Base-by-base conservation (phyloP, 2,113 vertebrate genomes). In the Corydoras maculifer region DNA sequence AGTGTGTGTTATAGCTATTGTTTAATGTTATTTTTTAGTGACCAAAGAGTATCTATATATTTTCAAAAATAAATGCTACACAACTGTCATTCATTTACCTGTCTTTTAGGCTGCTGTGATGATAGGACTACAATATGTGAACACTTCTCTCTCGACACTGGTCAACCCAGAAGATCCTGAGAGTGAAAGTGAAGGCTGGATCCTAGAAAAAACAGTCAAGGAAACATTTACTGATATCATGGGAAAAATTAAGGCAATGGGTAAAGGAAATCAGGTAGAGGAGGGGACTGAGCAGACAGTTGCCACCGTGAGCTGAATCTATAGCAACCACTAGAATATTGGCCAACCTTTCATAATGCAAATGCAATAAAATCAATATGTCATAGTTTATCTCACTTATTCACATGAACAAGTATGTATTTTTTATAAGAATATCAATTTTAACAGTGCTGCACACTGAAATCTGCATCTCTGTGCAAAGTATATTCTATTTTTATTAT, bases 131-230 rank as follows among this genome's bases (percentile, higher is more conserved):
- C 93, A 96, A 76, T 97, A 95, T 0, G 82, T 99, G 62, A 84
- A 95, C 84, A 97, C 90, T 7, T 92, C 94, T 5, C 87, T 94
- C 85, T 94, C 93, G 57, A 88, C 84, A 3, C 84, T 97, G 49
- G 25, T 84, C 0, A 94, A 96, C 80, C 92, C 94, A 0, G 96
- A 98, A 73, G 97, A 98, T 65, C 91, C 93, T 0, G 95, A 97
- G 65, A 93, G 94, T 0, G 94, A 95, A 78, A 99, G 94, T 0
- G 94, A 98, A 82, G 97, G 97, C 71, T 99, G 93, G 93, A 77
- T 99, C 68, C 89, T 99, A 87, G 95, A 99, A 87, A 94, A 94
- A 85, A 93, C 90, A 0, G 82, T 99, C 77, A 91, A 92, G 48
- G 96, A 99, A 85, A 98, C 94, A 31, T 90, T 96, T 78, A 93